Base-by-base conservation (phyloP, 2,888 invertebrate species). In the Synanthedon andrenaeformis region DNA sequence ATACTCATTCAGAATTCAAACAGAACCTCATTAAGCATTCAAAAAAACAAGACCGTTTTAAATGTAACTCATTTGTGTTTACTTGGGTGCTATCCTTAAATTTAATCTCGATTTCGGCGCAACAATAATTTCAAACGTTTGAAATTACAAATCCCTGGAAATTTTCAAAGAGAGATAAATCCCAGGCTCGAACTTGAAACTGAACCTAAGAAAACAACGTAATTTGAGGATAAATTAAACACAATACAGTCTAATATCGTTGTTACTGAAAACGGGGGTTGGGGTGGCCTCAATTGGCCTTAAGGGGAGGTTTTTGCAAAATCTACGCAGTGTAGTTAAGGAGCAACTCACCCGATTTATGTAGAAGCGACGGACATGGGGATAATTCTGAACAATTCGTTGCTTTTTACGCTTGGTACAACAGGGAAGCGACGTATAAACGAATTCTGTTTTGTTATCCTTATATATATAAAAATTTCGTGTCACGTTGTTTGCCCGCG, bases 301-400 rank as follows among this genome's bases (percentile, higher is more conserved):
- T 59, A 55, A 56, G 64, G 63, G 65, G 58, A 53, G 55, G 41
- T 55, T 59, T 35, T 45, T 53, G 23, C 12, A 54, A 48, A 59
- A 59, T 59, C 58, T 56, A 55, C 58, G 56, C 58, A 53, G 52
- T 45, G 57, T 55, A 51, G 53, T 59, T 51, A 51, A 58, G 53
- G 56, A 51, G 55, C 54, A 49, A 51, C 56, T 19, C 49, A 52
- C 48, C 51, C 56, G 58, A 65, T 64, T 65, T 65, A 64, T 62
- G 57, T 54, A 5, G 23, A 42, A 53, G 49, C 49, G 52, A 55
- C 35, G 52, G 41, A 49, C 60, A 59, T 62, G 55, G 54, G 55
- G 54, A 59, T 62, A 52, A 59, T 61, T 60, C 57, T 42, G 54
- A 58, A 55, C 56, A 56, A 57, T 59, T 57, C 54, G 54, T 52